These are phyloP conservation scores for Periophthalmus magnuspinnatus DNA, from an alignment of 2,797 vertebrate genomes.

Conservation along the genomic window DNA sequence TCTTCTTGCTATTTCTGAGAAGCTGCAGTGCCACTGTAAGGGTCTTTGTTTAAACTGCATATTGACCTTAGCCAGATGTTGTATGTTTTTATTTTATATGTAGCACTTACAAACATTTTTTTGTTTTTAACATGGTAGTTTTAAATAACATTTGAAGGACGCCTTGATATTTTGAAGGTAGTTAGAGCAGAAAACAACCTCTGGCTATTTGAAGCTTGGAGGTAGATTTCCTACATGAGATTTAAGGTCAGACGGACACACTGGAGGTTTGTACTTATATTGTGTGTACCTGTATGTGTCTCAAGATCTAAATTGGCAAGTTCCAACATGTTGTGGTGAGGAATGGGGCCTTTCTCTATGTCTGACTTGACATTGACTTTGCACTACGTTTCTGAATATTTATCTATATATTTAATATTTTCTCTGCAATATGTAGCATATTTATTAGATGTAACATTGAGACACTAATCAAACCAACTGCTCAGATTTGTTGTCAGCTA, in stretches of 20 bases:
- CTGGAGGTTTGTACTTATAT: constrained; percentile 29
- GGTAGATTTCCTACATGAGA: constrained; percentile 26
- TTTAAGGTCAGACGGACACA: constrained; percentile 44
- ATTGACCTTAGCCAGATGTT: constrained; percentile 57
- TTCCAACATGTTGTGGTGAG: constrained; percentile 52
- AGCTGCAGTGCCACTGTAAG: constrained; percentile 41
- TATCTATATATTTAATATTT: neutral
- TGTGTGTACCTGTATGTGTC: constrained; percentile 13
- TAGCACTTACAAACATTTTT: too few relatives aligned
- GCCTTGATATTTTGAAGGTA: neutral
- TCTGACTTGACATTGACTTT: constrained; percentile 26
- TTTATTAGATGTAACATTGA: too few relatives aligned
- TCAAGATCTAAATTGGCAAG: constrained; percentile 30
- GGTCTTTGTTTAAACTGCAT: constrained; percentile 40
- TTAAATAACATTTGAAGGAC: too few relatives aligned
- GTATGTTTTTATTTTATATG: constrained; percentile 11
- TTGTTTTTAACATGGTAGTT: too few relatives aligned
- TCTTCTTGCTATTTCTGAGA: constrained; percentile 35
- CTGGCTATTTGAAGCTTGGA: constrained; percentile 19
- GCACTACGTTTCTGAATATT: constrained; percentile 23
- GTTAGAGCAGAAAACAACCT: constrained; percentile 19
- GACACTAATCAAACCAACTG: neutral
- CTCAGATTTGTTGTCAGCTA: neutral
- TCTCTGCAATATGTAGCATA: too few relatives aligned
- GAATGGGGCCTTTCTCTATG: constrained; percentile 38